Base-by-base conservation (phyloP, 2,113 vertebrate species). In the Neogobius melanostomus region DNA sequence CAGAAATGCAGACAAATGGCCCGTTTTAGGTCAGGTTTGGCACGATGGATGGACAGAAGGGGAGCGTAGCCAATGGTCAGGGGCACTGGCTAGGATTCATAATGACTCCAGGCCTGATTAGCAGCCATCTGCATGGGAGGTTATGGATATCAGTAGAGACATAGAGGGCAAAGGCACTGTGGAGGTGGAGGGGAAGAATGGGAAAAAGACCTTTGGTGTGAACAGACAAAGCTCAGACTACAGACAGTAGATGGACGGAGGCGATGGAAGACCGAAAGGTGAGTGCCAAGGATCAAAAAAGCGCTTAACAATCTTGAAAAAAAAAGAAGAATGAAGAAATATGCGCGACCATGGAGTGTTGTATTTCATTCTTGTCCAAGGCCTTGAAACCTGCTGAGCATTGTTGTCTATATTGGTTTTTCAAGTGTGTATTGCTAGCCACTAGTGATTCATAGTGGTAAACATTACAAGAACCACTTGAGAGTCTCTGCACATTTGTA, bases 51-150 rank as follows among this genome's bases (percentile, higher is more conserved):
- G 76, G 83, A 90, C 90, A 88, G 85, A 90, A 74, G 85, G 87
- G 67, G 59, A 77, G 66, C 77, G 71, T 81, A 78, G 81, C 85
- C 57, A 6, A 73, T 44, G 87, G 87, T 85, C 80, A 86, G 64
- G 53, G 83, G 80, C 70, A 64, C 77, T 90, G 88, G 90, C 88
- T 17, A 64, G 77, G 77, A 85, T 88, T 91, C 85, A 90, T 80
- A 89, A 88, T 79, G 87, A 89, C 90, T 84, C 63, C 64, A 42
- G 83, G 88, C 88, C 82, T 90, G 84, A 91, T 90, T 86, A 90
- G 72, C 82, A 83, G 80, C 88, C 88, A 91, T 91, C 90, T 91
- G 90, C 56, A 87, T 69, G 52, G 68, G 9, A 10, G 74, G 28
- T 83, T 82, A 79, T 79, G 75, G 86, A 87, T 87, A 83, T 88